These are phyloP conservation scores for Atta texana DNA, from an alignment of 1,140 invertebrate genomes.

Conservation along the genomic window DNA sequence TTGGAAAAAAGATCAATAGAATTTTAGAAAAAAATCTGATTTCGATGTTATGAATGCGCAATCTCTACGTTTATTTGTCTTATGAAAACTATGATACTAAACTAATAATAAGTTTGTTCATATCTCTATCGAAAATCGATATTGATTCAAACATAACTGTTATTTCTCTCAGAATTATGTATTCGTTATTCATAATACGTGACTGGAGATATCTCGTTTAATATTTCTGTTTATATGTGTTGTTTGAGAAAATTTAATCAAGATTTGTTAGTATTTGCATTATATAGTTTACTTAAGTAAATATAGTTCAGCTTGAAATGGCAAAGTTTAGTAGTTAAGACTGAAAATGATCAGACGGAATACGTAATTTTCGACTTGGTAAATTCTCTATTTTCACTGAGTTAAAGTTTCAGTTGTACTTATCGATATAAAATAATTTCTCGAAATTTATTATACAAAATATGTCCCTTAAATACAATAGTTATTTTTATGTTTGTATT, in stretches of 20 bases:
- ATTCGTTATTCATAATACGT: not conserved
- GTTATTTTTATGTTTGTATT: not conserved
- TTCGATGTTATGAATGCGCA: not conserved
- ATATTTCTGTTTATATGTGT: not conserved
- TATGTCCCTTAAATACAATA: no score
- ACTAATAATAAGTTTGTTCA: constrained; percentile 8
- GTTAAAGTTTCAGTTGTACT: constrained; percentile 12
- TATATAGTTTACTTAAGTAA: not conserved
- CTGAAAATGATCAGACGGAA: constrained; percentile 42
- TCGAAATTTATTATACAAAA: not conserved
- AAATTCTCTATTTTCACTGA: not conserved
- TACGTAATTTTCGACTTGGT: constrained; percentile 29
- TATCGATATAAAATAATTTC: constrained; percentile 8
- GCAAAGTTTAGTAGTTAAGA: constrained; percentile 26
- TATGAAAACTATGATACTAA: not conserved
- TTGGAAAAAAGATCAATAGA: not conserved
- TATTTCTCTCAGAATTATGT: not conserved
- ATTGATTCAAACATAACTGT: not conserved
- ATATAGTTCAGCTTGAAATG: constrained; percentile 2
- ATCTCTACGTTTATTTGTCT: not conserved
- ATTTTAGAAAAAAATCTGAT: not conserved
- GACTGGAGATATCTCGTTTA: not conserved
- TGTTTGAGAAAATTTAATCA: constrained; percentile 26
- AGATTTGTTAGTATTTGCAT: constrained; percentile 15
- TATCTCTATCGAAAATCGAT: not conserved